phyloP scores from a whole-genome alignment of 2,888 invertebrate genomes.

The Leptogaster cylindrica region DNA sequence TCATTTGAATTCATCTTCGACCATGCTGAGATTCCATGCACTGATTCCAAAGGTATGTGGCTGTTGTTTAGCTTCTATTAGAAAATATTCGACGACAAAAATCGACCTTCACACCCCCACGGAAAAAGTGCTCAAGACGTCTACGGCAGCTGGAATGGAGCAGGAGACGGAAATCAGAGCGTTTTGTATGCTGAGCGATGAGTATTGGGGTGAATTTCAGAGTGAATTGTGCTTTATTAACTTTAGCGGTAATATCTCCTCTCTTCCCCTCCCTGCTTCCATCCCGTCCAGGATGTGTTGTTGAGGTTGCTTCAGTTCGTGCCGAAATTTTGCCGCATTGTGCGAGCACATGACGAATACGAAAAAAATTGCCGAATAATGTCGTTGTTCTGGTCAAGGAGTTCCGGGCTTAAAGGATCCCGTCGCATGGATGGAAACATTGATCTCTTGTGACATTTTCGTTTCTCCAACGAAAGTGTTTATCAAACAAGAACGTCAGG shows the following conservation, averaged over 20 bases:
- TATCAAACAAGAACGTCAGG: conserved; percentile 23
- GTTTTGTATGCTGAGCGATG: conserved; percentile 34
- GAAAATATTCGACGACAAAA: conserved; percentile 17
- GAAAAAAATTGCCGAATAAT: conserved; percentile 26
- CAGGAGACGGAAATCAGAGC: not conserved
- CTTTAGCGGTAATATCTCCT: conserved; percentile 38
- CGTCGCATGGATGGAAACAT: not conserved
- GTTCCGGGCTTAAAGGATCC: conserved; percentile 21
- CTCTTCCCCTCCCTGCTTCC: conserved; percentile 9
- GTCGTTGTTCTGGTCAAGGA: conserved; percentile 34
- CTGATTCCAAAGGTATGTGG: conserved; percentile 22
- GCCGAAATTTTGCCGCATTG: conserved; percentile 22
- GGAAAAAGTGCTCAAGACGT: not conserved
- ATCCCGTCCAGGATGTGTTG: not conserved
- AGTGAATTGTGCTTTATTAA: conserved; percentile 41
- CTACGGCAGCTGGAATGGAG: not conserved
- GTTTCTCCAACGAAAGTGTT: conserved; percentile 9
- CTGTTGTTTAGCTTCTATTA: not conserved
- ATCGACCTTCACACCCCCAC: conserved; percentile 37
- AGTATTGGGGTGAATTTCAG: conserved; percentile 29
- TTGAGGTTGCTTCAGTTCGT: not conserved
- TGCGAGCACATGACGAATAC: not conserved
- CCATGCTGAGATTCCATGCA: not conserved
- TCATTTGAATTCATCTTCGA: conserved; percentile 41
- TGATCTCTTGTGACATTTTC: conserved; percentile 33